Evolutionary conservation across 2,888 invertebrate genomes (phyloP).

Genomic region (Eristalis intricaria): DNA sequence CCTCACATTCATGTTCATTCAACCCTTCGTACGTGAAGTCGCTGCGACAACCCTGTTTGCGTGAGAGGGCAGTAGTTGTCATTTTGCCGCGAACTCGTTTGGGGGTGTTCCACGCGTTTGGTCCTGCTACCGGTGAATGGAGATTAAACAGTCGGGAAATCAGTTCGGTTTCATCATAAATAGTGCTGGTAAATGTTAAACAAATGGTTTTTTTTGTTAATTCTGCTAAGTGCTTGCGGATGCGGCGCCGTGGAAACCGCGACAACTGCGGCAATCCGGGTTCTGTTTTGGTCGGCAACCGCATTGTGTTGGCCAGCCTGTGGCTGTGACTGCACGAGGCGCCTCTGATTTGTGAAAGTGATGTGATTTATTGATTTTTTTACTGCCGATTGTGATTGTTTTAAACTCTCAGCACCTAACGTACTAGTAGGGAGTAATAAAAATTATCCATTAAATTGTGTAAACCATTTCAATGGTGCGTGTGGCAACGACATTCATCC

Average conservation of each 20-base stretch:
- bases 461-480: slow-evolving; percentile 34
- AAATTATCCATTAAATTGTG: slow-evolving; percentile 56
- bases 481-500: slow-evolving; percentile 41
- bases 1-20: slow-evolving; percentile 59
- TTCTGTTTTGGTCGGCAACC: slow-evolving; percentile 51
- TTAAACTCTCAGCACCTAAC: neutral
- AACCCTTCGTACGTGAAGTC: slow-evolving; percentile 64
- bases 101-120: slow-evolving; percentile 75
- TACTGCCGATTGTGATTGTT: neutral
- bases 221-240: slow-evolving; percentile 30
- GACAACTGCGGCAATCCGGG: slow-evolving; percentile 44
- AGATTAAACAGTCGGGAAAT: slow-evolving; percentile 49
- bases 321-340: neutral
- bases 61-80: slow-evolving; percentile 75
- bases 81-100: slow-evolving; percentile 78
- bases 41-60: slow-evolving; percentile 28
- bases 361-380: slow-evolving; percentile 66
- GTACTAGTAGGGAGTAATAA: slow-evolving; percentile 37
- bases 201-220: slow-evolving; percentile 27
- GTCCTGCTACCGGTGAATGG: slow-evolving; percentile 46
- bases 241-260: slow-evolving; percentile 31
- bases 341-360: slow-evolving; percentile 41
- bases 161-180: slow-evolving; percentile 31
- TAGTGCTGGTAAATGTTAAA: slow-evolving; percentile 64
- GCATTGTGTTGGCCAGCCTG: slow-evolving; percentile 44